Base-by-base conservation (phyloP, 2,888 invertebrate genomes). In the Papilio demoleus region DNA sequence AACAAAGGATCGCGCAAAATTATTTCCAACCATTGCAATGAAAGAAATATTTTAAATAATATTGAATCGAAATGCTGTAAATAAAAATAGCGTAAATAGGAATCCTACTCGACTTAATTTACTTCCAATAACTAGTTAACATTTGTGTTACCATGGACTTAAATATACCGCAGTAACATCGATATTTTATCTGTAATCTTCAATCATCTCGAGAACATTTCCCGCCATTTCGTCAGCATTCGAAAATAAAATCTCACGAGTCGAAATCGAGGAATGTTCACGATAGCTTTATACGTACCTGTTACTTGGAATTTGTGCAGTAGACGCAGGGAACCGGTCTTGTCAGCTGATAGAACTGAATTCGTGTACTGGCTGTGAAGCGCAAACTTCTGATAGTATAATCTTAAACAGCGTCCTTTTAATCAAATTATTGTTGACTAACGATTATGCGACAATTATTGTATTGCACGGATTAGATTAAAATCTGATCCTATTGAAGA, bases 281-380 rank as follows among this genome's bases (percentile, higher is more conserved):
- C 79, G 76, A 81, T 76, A 77, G 76, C 76, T 77, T 74, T 71
- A 71, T 74, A 80, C 82, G 72, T 88, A 89, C 90, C 88, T 88
- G 87, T 84, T 79, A 77, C 75, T 81, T 80, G 88, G 88, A 86
- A 89, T 89, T 84, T 78, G 81, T 84, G 76, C 77, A 77, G 76
- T 75, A 78, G 79, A 78, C 76, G 76, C 75, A 72, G 74, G 71
- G 77, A 87, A 90, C 91, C 88, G 90, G 91, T 90, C 81, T 70
- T 72, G 80, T 85, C 89, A 89, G 89, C 90, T 88, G 90, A 84
- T 86, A 81, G 75, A 70, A 75, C 79, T 78, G 82, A 87, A 84
- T 84, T 83, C 73, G 71, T 74, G 73, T 76, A 71, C 76, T 74
- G 88, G 86, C 77, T 47, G 59, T 40, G 70, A 68, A 75, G 73